These are phyloP conservation scores for Capromys pilorides DNA, from an alignment of 2,797 vertebrate genomes.

Conservation along the genomic window DNA sequence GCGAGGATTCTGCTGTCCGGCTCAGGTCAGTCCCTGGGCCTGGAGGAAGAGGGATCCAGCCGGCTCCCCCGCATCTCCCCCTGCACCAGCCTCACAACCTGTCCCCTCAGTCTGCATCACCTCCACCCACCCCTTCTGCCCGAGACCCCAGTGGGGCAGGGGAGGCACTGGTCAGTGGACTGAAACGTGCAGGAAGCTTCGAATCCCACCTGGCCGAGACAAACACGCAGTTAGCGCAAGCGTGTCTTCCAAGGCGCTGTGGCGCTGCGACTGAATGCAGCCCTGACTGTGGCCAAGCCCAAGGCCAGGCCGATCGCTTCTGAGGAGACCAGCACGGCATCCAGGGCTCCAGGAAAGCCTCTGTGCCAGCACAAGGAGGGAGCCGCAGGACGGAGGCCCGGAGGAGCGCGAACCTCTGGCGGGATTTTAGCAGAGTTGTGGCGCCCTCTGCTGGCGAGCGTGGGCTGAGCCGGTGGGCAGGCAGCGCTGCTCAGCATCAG, in stretches of 20 bases:
- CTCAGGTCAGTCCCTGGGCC: not conserved
- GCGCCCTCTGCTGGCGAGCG: constrained; percentile 84
- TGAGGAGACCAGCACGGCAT: not conserved
- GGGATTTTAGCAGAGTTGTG: constrained; percentile 68
- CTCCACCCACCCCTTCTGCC: not conserved
- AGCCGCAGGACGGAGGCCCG: not conserved
- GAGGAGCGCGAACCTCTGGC: fast-evolving
- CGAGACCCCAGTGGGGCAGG: not conserved
- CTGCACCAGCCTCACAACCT: not conserved
- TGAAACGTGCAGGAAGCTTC: constrained; percentile 36
- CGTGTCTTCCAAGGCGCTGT: fast-evolving
- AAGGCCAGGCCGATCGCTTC: not conserved
- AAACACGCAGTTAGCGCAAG: not conserved
- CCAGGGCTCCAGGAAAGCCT: not conserved
- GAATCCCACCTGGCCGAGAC: not conserved
- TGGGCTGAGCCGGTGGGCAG: not conserved
- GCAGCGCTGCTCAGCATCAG: fast-evolving
- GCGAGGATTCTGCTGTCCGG: not conserved
- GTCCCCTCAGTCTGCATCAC: too few relatives aligned
- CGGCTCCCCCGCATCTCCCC: not conserved
- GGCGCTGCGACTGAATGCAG: not conserved
- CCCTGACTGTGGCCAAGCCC: not conserved
- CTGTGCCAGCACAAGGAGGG: fast-evolving
- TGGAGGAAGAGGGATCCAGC: too few relatives aligned
- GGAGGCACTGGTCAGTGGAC: not conserved